phyloP scores from a whole-genome alignment of 92 coral and sea anemone species.

The Porites rus region DNA sequence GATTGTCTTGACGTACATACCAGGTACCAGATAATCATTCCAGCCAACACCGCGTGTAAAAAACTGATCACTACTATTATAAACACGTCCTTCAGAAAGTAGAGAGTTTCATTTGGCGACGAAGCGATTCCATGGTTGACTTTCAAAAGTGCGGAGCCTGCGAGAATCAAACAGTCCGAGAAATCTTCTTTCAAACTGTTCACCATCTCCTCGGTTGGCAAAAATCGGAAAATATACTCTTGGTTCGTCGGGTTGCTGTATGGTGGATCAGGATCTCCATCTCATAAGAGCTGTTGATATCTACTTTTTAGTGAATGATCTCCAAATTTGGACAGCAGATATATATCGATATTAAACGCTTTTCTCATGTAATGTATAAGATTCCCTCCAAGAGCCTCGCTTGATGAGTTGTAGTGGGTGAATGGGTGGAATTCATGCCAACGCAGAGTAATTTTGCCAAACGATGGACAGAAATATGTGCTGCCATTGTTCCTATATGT shows the following conservation, averaged over 20 bases:
- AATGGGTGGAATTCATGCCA: constrained; percentile 21
- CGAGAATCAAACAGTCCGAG: constrained; percentile 29
- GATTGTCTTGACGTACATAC: not conserved
- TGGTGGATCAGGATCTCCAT: constrained; percentile 29
- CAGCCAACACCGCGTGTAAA: constrained; percentile 6
- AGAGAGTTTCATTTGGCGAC: not conserved
- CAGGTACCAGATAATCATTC: constrained; percentile 5
- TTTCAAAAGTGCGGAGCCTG: constrained; percentile 30
- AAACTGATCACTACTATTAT: not conserved
- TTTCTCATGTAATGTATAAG: not conserved
- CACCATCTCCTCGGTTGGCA: constrained; percentile 13
- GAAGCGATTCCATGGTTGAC: not conserved
- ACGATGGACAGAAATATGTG: not conserved
- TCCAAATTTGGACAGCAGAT: not conserved
- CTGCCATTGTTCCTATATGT: not conserved
- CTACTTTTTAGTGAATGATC: not conserved
- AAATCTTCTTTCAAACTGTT: constrained; percentile 34
- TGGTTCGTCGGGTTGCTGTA: not conserved
- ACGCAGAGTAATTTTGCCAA: not conserved
- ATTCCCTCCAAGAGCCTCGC: constrained; percentile 15
- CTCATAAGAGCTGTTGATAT: constrained; percentile 11
- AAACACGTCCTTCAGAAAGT: not conserved
- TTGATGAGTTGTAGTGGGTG: constrained; percentile 1
- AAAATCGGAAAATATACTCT: constrained; percentile 33
- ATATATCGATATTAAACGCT: not conserved